Evolutionary conservation across 2,888 invertebrate genomes (phyloP), one percentile per base, ranked within the genome.

Genomic region (Spisula solida): DNA sequence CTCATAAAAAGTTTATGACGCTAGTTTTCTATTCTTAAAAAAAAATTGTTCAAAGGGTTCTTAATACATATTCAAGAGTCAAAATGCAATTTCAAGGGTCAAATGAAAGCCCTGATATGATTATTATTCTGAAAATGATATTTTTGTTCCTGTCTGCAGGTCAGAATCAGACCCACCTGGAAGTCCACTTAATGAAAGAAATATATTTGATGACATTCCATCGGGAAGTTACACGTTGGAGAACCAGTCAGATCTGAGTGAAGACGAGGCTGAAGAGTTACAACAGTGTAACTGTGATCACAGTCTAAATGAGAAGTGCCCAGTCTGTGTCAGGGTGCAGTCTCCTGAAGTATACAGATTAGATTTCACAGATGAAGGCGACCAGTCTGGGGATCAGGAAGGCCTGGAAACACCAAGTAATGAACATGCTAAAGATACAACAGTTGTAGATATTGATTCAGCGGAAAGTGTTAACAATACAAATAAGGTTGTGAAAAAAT

Each of bases 281-380:
- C 70, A 86, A 41, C 85, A 87, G 1, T 92, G 92, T 87, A 70
- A 83, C 41, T 90, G 92, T 92, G 90, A 92, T 85, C 89, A 87
- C 47, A 85, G 79, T 86, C 60, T 86, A 47, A 89, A 92, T 88
- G 92, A 92, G 41, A 92, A 88, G 34, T 90, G 92, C 60, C 82
- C 88, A 81, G 87, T 89, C 31, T 90, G 92, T 89, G 88, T 90
- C 16, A 88, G 92, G 25, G 92, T 92, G 60, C 92, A 92, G 75
- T 92, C 92, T 55, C 92, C 92, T 31, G 92, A 92, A 25, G 90
- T 92, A 12, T 92, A 92, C 82, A 83, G 92, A 79, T 85, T 92
- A 31, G 92, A 92, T 82, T 92, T 92, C 75, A 89, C 92, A n/a
- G 91, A 91, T 81, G 91, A 89, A 31, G 92, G 88, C 2, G 87